Evolutionary conservation across 2,888 invertebrate species (phyloP), one percentile per base, ranked within the genome.

Genomic region (Uropetala carovei): DNA sequence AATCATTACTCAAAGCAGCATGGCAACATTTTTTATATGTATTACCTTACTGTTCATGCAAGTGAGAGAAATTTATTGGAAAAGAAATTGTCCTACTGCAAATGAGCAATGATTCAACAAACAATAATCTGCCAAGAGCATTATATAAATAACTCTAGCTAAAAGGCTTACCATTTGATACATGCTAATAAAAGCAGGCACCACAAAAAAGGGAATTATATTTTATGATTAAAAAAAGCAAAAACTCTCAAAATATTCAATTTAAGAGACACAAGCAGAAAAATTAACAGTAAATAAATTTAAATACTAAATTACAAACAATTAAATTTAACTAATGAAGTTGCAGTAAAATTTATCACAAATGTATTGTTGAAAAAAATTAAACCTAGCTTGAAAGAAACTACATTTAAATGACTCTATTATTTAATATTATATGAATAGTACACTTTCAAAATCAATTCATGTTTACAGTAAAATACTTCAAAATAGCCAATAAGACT

Each of bases 181-280:
- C 89, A 89, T 89, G 89, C 89, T 43, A 68, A 89, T 56, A 64
- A 89, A 89, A 64, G 68, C 64, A 89, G 18, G 68, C 89, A 89
- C 64, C 89, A 89, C 43, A 64, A 43, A 89, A n/a, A 43, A 27
- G 22, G 27, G 22, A 75, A 75, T 75, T 75, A 75, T 75, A 27
- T 13, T 27, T 27, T 75, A 75, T 75, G 5, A 43, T 75, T n/a
- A n/a, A 27, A 75, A n/a, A 75, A 75, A 27, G 75, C 56, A 83
- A 83, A 57, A 13, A 56, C 30, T 56, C 18, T 30, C 10, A 43
- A 83, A 83, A 56, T 57, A 27, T 18, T 18, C 13, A 75, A 75
- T 18, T 16, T 4, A 83, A 57, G 10, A 56, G 0, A 56, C 16
- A 83, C 0, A 16, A 56, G 57, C 56, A 18, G 43, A 83, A 83